Evolutionary conservation across 2,888 invertebrate species (phyloP).

Genomic region (Conistra vaccinii): DNA sequence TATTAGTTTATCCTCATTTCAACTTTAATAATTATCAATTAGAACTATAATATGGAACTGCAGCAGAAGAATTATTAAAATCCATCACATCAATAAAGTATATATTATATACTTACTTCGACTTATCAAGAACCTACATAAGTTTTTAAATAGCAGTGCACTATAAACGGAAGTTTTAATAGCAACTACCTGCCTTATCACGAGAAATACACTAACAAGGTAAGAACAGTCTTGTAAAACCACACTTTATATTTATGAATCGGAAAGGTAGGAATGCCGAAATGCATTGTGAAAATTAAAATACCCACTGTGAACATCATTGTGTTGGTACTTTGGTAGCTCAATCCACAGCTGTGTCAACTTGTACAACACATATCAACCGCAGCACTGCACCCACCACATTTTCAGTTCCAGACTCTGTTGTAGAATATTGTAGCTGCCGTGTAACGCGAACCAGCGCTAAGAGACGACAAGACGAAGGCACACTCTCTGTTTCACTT

Average conservation of each 20-base stretch:
- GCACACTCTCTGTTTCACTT: conserved; percentile 72
- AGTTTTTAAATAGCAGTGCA: conserved; percentile 37
- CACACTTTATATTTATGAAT: conserved; percentile 26
- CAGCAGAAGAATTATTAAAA: not conserved
- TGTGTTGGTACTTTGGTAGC: conserved; percentile 64
- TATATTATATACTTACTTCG: conserved; percentile 16
- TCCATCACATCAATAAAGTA: not conserved
- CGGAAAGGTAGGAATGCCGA: conserved; percentile 13
- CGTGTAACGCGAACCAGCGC: conserved; percentile 72
- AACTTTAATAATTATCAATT: not conserved
- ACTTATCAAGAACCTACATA: conserved; percentile 46
- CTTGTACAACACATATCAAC: conserved; percentile 71
- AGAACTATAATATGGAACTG: not conserved
- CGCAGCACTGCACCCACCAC: conserved; percentile 81
- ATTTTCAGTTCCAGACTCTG: conserved; percentile 77
- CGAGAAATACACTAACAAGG: conserved; percentile 48
- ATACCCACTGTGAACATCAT: conserved; percentile 82
- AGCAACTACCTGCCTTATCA: conserved; percentile 64
- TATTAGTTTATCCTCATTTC: not conserved
- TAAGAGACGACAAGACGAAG: conserved; percentile 69
- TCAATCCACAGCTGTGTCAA: conserved; percentile 75
- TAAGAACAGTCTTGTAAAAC: conserved; percentile 36
- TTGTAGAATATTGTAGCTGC: conserved; percentile 62
- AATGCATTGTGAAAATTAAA: conserved; percentile 48
- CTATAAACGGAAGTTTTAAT: conserved; percentile 57